Evolutionary conservation across 2,797 vertebrate species (phyloP).

Genomic region (Meda fulgida): DNA sequence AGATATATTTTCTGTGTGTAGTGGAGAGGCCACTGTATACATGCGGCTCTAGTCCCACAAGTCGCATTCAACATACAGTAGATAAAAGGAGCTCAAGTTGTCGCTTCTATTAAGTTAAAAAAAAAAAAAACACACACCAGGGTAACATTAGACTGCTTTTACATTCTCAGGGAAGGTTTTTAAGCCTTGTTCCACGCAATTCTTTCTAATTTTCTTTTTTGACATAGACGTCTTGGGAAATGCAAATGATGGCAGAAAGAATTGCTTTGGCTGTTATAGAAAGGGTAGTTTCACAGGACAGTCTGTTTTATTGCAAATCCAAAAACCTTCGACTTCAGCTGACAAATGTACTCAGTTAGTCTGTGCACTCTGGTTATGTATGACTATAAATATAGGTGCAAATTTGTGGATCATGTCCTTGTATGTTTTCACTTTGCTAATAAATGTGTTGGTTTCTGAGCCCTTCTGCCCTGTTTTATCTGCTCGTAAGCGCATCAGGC

Average conservation of each 20-base stretch:
- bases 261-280: neutral
- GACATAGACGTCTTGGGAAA: constrained; percentile 11
- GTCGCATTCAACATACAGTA: constrained; percentile 71
- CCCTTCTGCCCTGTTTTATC: neutral
- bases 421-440: neutral
- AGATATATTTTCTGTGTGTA: no score
- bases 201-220: neutral
- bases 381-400: neutral
- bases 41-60: constrained; percentile 74
- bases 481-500: neutral
- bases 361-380: neutral
- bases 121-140: constrained; percentile 72
- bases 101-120: constrained; percentile 75
- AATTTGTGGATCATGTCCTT: neutral
- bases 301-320: neutral
- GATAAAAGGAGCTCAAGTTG: constrained; percentile 59
- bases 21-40: constrained; percentile 64
- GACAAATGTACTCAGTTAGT: neutral
- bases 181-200: neutral
- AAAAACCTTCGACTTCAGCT: neutral
- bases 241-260: constrained; percentile 30
- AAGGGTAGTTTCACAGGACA: neutral
- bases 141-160: constrained; percentile 62
- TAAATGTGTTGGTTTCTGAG: neutral
- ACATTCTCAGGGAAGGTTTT: neutral